Evolutionary conservation across 2,888 invertebrate species (phyloP), one percentile per base, ranked within the genome.

Genomic region (Aleiodes alternator): DNA sequence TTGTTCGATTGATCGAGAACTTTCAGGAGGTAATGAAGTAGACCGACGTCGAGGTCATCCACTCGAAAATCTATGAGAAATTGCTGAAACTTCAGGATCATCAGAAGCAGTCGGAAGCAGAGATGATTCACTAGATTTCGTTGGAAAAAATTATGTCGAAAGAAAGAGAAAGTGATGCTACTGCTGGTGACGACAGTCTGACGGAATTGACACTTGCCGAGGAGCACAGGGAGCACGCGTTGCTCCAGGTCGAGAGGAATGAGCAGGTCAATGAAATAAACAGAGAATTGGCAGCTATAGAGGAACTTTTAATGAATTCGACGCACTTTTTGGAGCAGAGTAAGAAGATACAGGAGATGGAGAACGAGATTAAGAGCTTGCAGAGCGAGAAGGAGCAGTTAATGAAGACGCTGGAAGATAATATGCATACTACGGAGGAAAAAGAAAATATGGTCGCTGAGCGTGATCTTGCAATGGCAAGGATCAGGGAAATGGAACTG

Each of bases 301-400:
- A 92, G 85, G 90, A 91, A 64, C 92, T 96, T 74, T 84, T 92
- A 0, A 91, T 91, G 59, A 94, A 93, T 86, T 90, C 90, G 5
- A 86, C 87, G 1, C 87, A 91, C 78, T 89, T 92, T 80, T 87
- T 89, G 0, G 90, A 91, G 76, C 87, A 90, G 29, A 86, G 83
- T 2, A 86, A 90, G 53, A 90, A 90, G 38, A 84, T 91, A 57
- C 83, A 92, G 29, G 94, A 95, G 69, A 93, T 94, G 85, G 94
- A 96, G 82, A 90, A 90, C 0, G 94, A 94, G 86, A 94, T 97
- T 34, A 90, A 91, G 0, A 90, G 91, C 7, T 89, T 97, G 8
- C 94, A 96, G 89, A 91, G 92, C 51, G 97, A 97, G 86, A 94
- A 94, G 80, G 93, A 94, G 29, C 94, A 95, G 70, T 90, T 97